Evolutionary conservation across 2,113 vertebrate genomes (phyloP).

Genomic region (Orycteropus afer): DNA sequence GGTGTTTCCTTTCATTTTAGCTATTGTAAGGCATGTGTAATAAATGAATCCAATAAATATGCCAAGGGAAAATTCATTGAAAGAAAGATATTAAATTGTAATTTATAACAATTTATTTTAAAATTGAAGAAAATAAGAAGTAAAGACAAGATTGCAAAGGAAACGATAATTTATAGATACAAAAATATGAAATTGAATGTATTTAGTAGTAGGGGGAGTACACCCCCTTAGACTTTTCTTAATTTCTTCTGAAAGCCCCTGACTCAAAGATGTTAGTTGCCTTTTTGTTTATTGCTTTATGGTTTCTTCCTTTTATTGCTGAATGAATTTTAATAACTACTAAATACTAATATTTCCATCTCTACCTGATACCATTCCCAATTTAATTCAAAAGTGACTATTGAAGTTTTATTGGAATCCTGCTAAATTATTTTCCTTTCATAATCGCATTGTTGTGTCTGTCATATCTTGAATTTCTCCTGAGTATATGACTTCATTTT

Average conservation of each 20-base stretch:
- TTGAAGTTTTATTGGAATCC: constrained; percentile 63
- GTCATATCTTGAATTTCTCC: constrained; percentile 41
- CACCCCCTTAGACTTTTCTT: neutral
- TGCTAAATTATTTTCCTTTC: constrained; percentile 63
- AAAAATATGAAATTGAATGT: neutral
- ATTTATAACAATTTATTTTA: neutral
- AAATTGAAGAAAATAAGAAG: neutral
- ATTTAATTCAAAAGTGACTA: constrained; percentile 60
- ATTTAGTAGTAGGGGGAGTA: neutral
- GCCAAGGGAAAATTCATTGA: neutral
- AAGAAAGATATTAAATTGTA: neutral
- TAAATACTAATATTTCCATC: constrained; percentile 63
- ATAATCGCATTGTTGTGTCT: constrained; percentile 55
- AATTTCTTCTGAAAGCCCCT: neutral
- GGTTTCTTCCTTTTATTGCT: constrained; percentile 60
- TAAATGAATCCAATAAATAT: neutral
- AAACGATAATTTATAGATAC: neutral
- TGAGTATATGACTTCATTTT: constrained; percentile 31
- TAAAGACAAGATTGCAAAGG: neutral
- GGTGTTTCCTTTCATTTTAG: neutral
- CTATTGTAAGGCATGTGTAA: neutral
- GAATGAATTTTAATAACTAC: constrained; percentile 68
- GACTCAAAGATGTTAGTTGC: constrained; percentile 66
- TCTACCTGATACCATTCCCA: constrained; percentile 57
- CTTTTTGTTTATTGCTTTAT: constrained; percentile 68